Evolutionary conservation across 2,888 invertebrate species (phyloP), one percentile per base, ranked within the genome.

Genomic region (Caenorhabditis sp.): DNA sequence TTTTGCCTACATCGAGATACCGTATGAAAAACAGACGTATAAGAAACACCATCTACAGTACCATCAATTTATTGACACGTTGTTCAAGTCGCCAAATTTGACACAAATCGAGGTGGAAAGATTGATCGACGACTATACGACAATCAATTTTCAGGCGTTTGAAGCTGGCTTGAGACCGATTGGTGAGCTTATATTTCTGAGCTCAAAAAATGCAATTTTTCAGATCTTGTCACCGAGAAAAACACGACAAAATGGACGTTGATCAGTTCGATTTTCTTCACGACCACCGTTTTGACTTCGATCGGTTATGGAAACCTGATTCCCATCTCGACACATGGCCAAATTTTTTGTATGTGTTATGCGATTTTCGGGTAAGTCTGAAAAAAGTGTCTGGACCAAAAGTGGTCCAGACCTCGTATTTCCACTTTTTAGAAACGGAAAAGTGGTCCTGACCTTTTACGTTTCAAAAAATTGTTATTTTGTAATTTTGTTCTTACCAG

Each of bases 271-370:
- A 77, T 83, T 19, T 81, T 83, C 62, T 83, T 83, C 69, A 81
- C 81, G 14, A 78, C 81, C n/a, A 82, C 83, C 24, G 79, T 81
- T 67, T 67, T 83, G 21, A 83, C 83, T 17, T 83, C 83, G 4
- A 83, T 83, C 36, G 83, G 86, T 8, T 86, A 83, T 62, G 86
- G 86, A 14, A 86, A 81, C 58, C 79, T 86, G 23, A 85, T 83
- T 8, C 86, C 86, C 1, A 80, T 86, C 5, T 84, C 85, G 1
- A 77, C 77, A 5, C 57, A 80, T n/a, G 86, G 86, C 1, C 78
- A 85, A 26, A 72, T 86, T 27, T 84, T 86, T 60, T 85, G 85
- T 69, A 86, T 86, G 64, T 76, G 76, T 59, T 85, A 86, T 66
- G 86, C 83, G 5, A 77, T 84, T 36, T 79, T 86, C 36, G 86